Evolutionary conservation across 2,888 invertebrate species (phyloP), one percentile per base, ranked within the genome.

Genomic region (Melinaea marsaeus): DNA sequence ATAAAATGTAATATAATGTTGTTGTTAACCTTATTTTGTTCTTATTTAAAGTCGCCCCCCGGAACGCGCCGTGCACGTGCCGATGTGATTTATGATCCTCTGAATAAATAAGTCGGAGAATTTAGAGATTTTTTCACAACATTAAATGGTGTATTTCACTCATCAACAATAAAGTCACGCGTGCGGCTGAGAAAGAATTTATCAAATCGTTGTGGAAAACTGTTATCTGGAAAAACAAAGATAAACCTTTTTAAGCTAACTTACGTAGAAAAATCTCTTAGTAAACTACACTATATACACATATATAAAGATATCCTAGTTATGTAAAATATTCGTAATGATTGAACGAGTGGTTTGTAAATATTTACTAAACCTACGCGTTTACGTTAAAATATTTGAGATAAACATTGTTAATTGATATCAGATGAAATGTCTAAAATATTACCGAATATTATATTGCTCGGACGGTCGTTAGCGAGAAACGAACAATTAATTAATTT

Each of bases 11-110:
- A 62, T 62, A 45, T 60, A 55, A 46, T 62, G 57, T 35, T 65
- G 58, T 58, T 67, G 62, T 54, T 59, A 67, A 61, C 61, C 55
- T 34, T 63, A 63, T 62, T 62, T 63, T 65, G 62, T 62, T 67
- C 65, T 63, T 59, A 57, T 58, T 61, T 13, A 57, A 63, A 63
- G 47, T 65, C 67, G 57, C 47, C 59, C 62, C 55, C 58, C 51
- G 51, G 9, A n/a, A 51, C 32, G 42, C 6, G 42, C 5, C 72
- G 72, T 75, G 79, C 87, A 87, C 85, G 87, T 86, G 87, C 81
- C 81, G 78, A 82, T 81, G 76, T 88, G 88, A 89, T 88, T 88
- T 89, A 88, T 84, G 77, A 73, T 76, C 77, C 69, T 78, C 79
- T 83, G 85, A 85, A 88, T 88, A 86, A 84, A 86, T 86, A 85